Evolutionary conservation across 2,113 vertebrate species (phyloP), one percentile per base, ranked within the genome.

Genomic region (Ifrita kowaldi): DNA sequence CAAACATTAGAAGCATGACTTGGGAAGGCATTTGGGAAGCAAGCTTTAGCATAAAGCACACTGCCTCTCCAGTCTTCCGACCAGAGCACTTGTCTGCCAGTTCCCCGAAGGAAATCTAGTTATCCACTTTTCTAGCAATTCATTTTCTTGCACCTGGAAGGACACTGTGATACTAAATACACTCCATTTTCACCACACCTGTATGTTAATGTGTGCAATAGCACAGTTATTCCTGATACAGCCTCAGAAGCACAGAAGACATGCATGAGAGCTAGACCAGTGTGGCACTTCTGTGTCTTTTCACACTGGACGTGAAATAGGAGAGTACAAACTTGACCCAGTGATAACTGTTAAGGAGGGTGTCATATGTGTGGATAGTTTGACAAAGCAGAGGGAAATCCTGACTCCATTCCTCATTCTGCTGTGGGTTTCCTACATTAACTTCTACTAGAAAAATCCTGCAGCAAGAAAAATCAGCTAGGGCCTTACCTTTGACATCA

Each of bases 401-500:
- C 20, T 46, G 27, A 33, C 24, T 75, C 81, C 35, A 60, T 87
- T 88, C 30, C 52, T 89, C 53, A 69, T 27, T 44, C 30, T 71
- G 39, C 30, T 70, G 14, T 71, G 60, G 56, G 32, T 67, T 63
- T 81, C 64, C 71, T 93, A 63, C n/a, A n/a, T 56, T 59, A 89
- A 35, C 15, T 68, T 77, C 50, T 75, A 42, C 39, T 42, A 73
- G 42, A 32, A 73, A 93, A 95, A 70, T 52, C 55, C 8, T 74
- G 47, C n/a, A 80, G 55, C 16, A 81, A 81, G 64, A 91, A 93
- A 92, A 91, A 71, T 84, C 69, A 76, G 28, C 70, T 56, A 56
- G 69, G 46, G 53, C 18, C 23, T 89, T 87, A 52, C 44, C 68
- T 95, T 77, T 93, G 90, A 86, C 85, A 86, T 69, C 59, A 67